phyloP scores from a whole-genome alignment of 2,888 invertebrate species.

The Andricus curvator region DNA sequence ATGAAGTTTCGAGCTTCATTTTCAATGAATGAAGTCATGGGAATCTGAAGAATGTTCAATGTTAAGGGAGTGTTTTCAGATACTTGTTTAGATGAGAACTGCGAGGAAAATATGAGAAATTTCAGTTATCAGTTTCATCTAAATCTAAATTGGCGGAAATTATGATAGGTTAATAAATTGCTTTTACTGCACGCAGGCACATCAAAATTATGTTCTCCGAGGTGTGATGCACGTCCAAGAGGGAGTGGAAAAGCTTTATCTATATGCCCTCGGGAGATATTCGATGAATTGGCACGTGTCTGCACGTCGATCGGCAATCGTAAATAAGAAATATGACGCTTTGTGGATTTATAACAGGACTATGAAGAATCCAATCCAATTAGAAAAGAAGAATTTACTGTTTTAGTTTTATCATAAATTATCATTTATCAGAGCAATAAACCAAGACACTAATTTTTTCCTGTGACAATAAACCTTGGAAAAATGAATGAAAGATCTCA shows the following conservation, averaged over 20 bases:
- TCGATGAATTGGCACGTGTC: conserved; percentile 38
- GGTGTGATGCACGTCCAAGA: conserved; percentile 30
- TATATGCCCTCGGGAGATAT: conserved; percentile 14
- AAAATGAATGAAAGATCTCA: too few species aligned
- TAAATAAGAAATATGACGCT: conserved; percentile 17
- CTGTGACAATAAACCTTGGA: too few species aligned
- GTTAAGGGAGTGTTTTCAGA: too few species aligned
- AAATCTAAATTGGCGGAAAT: not conserved
- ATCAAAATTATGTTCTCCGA: conserved; percentile 31
- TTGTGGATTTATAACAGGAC: conserved; percentile 14
- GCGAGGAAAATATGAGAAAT: not conserved
- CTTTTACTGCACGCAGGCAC: conserved; percentile 13
- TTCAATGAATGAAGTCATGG: too few species aligned
- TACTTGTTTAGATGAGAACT: too few species aligned
- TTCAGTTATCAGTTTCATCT: conserved; percentile 16
- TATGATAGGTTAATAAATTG: conserved; percentile 12
- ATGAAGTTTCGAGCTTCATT: not conserved
- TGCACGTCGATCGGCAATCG: conserved; percentile 37
- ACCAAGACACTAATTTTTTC: too few species aligned
- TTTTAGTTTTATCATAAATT: not conserved
- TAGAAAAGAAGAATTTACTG: not conserved
- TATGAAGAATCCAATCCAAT: not conserved
- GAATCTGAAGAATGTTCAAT: too few species aligned
- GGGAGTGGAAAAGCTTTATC: conserved; percentile 33
- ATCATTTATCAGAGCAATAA: not conserved